Evolutionary conservation across 2,113 vertebrate species (phyloP), one percentile per base, ranked within the genome.

Genomic region (Benitochromis conjunctus): DNA sequence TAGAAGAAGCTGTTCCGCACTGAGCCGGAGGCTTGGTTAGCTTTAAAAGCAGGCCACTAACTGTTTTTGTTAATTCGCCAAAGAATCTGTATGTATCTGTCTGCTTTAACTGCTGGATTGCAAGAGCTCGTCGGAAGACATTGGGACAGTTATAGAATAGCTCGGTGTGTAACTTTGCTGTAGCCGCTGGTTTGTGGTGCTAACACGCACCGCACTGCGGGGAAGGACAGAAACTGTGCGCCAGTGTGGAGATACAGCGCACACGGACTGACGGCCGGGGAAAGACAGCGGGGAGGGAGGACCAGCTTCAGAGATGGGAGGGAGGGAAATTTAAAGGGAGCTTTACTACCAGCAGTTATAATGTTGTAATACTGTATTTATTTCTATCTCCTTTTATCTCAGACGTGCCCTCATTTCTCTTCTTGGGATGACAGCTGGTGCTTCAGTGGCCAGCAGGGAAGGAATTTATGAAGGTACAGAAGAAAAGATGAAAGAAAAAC

Each of bases 311-410:
- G 21, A 24, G 55, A 81, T 88, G 38, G 88, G 57, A 81, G 78
- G 80, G 85, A 84, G 79, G 18, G 90, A 79, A 76, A 87, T 95
- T 96, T 95, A 95, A 96, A 96, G 95, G 95, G 82, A 79, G 91
- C 77, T 81, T 86, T 82, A 86, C 82, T 83, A 48, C 46, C 54
- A 41, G 19, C 57, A 85, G 71, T 90, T 81, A 85, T 26, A 29
- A 79, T 85, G 56, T 88, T 83, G 57, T 88, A 80, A 91, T 16
- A 53, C 74, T 81, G 43, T 83, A 36, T 89, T 89, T 85, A 19
- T 89, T 77, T 89, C 57, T 36, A 54, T 90, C 55, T 90, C 19
- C 36, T 58, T 88, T 51, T 9, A 81, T 88, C 64, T 80, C 80
- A 93, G 88, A 80, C 56, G 48, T 84, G 53, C 60, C 55, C 86